Evolutionary conservation across 2,113 vertebrate species (phyloP), one percentile per base, ranked within the genome.

Genomic region (Dipodomys ordii): DNA sequence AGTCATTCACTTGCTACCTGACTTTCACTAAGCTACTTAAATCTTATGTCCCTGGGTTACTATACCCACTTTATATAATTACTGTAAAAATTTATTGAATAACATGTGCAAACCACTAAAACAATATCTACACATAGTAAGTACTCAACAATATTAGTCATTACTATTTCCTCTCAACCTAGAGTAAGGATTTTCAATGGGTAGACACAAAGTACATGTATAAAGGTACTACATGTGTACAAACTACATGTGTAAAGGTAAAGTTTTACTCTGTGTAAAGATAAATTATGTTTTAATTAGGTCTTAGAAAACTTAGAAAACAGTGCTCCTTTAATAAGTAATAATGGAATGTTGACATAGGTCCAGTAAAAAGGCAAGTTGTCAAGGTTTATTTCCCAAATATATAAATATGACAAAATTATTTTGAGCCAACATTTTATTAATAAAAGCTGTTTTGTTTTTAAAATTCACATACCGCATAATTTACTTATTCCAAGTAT

Each of bases 391-490:
- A 53, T 74, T 76, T 91, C 30, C 60, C 28, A 65, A 81, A 73
- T 69, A 13, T 68, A 77, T 91, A 82, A 83, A 78, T 78, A 84
- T 69, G 64, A 77, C 81, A 23, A 67, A 80, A 85, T 57, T 78
- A 15, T 49, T 49, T 74, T 73, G 64, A 67, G 4, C 73, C 65
- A 92, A 68, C 44, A 93, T 86, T 88, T 85, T 65, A 64, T 67
- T 71, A 74, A 92, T 62, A 62, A 73, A 32, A 73, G 35, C 2
- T 46, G 32, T 27, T 90, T 84, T 76, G 67, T n/a, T 39, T 19
- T 46, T 49, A 68, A 30, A 81, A 86, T 71, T 81, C 49, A 71
- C 23, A 87, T 46, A 74, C 3, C 20, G 53, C 35, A 71, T 53
- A 84, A 20, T 19, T 95, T 46, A 92, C 20, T n/a, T 84, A 46